Evolutionary conservation across 2,797 vertebrate genomes (phyloP).

Genomic region (Acanthis flammea): DNA sequence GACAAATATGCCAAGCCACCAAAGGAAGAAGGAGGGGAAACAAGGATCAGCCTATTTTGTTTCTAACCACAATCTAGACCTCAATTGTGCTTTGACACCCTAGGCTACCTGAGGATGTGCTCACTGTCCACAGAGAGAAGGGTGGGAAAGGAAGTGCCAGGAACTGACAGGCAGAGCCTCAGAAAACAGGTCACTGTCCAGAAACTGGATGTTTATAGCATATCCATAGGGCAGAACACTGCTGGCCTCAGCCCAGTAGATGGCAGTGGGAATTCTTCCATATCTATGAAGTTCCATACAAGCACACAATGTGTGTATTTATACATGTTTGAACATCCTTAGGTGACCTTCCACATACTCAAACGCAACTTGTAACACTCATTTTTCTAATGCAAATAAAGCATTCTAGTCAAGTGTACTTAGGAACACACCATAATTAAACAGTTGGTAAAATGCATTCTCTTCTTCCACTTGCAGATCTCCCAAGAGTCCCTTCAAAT

Average conservation of each 20-base stretch:
- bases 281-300: neutral
- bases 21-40: neutral
- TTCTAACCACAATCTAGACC: neutral
- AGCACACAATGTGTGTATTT: neutral
- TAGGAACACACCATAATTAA: conserved; percentile 77
- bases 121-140: neutral
- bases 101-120: neutral
- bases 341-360: conserved; percentile 57
- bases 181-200: neutral
- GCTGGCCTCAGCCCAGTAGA: neutral
- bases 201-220: neutral
- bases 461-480: conserved; percentile 77
- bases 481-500: conserved; percentile 84
- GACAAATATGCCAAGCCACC: neutral
- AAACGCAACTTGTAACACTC: conserved; percentile 54
- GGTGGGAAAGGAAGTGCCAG: neutral
- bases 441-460: conserved; percentile 83
- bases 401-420: conserved; percentile 66
- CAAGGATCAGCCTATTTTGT: neutral
- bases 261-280: neutral
- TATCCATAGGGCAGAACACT: neutral
- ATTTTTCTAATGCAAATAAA: conserved; percentile 65
- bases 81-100: neutral
- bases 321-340: neutral
- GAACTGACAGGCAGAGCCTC: neutral